These are phyloP conservation scores for Creontiades dilutus DNA, from an alignment of 2,888 invertebrate species.

Conservation along the genomic window DNA sequence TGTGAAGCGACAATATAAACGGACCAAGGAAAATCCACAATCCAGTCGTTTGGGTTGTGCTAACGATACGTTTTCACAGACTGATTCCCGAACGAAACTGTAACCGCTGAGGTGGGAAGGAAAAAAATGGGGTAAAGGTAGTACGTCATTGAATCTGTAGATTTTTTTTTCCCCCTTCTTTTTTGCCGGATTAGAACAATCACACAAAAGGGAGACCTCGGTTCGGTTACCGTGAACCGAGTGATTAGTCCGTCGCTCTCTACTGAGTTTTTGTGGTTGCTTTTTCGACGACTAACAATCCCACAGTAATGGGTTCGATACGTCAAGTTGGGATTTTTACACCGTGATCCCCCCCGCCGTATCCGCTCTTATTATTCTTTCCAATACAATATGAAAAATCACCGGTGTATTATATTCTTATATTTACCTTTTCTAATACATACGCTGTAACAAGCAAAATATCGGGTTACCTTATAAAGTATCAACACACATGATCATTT, in stretches of 20 bases:
- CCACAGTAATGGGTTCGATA: slow-evolving; percentile 15
- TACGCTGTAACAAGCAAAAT: no score
- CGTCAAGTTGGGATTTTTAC: slow-evolving; percentile 22
- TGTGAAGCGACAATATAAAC: no score
- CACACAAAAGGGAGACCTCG: not conserved
- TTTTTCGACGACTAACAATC: slow-evolving; percentile 24
- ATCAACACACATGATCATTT: no score
- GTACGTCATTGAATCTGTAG: slow-evolving; percentile 11
- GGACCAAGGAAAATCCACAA: no score
- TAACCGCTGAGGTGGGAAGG: not conserved
- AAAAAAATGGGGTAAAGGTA: not conserved
- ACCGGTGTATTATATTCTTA: no score
- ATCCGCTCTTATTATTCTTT: no score
- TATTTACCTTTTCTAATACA: no score
- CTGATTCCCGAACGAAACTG: not conserved
- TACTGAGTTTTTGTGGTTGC: not conserved
- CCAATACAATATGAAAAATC: no score
- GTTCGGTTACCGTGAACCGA: slow-evolving; percentile 17
- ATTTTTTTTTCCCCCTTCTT: not conserved
- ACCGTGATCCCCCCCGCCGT: not conserved
- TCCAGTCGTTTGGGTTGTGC: no score
- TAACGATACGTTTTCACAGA: not conserved
- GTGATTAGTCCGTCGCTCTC: not conserved
- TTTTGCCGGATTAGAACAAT: slow-evolving; percentile 11
- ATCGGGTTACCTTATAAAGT: no score